These are phyloP conservation scores for Myodes glareolus DNA, from an alignment of 2,113 vertebrate genomes.

Conservation along the genomic window DNA sequence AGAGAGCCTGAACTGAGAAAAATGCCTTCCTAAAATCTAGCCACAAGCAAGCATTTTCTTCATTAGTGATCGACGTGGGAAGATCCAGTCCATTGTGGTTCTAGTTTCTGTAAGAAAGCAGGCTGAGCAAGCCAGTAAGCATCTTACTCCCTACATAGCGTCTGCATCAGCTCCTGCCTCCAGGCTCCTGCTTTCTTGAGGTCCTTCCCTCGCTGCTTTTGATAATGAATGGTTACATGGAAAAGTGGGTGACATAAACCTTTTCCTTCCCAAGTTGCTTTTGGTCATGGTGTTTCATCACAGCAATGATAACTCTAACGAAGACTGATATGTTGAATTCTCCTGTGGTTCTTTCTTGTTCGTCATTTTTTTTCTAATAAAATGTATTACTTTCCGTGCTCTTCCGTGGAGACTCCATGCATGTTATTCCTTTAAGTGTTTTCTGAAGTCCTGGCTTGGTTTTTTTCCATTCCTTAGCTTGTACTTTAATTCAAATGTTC, in stretches of 20 bases:
- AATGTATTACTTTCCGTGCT: neutral
- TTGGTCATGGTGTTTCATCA: neutral
- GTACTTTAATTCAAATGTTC: neutral
- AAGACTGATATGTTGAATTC: neutral
- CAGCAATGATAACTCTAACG: neutral
- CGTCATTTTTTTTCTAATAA: neutral
- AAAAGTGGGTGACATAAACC: neutral
- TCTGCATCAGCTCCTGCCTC: neutral
- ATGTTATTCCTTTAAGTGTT: neutral
- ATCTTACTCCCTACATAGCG: neutral
- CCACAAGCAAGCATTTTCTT: neutral
- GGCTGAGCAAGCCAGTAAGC: neutral
- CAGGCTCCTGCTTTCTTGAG: neutral
- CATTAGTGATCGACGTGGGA: neutral
- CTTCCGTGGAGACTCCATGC: neutral
- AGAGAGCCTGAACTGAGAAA: neutral
- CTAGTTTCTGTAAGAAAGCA: neutral
- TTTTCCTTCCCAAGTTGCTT: neutral
- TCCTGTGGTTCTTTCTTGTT: neutral
- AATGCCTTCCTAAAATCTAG: neutral
- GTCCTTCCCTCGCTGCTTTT: neutral
- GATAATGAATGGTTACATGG: neutral
- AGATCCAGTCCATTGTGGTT: neutral
- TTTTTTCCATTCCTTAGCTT: neutral
- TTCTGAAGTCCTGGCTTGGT: neutral